Evolutionary conservation across 2,888 invertebrate species (phyloP).

Genomic region (Abrostola tripartita): DNA sequence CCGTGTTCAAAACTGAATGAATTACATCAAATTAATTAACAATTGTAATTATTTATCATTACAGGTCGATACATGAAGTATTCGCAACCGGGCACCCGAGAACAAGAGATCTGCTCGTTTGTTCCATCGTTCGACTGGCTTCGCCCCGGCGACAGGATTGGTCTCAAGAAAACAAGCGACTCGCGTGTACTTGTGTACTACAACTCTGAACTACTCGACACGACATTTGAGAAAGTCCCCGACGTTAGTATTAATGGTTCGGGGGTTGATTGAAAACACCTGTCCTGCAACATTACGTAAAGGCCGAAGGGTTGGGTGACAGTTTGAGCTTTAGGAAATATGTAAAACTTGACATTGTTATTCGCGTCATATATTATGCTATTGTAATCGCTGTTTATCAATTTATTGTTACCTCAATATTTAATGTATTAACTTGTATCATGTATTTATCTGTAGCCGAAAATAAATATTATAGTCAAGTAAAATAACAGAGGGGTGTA

Average conservation of each 20-base stretch:
- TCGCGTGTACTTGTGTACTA: conserved; percentile 92
- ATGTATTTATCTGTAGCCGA: conserved; percentile 42
- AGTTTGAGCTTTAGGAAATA: conserved; percentile 51
- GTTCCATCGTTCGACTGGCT: conserved; percentile 93
- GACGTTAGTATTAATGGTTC: conserved; percentile 86
- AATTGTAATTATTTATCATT: conserved; percentile 31
- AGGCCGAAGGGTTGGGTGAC: conserved; percentile 46
- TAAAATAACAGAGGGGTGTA: conserved; percentile 48
- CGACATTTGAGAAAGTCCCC: conserved; percentile 92
- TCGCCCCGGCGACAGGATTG: conserved; percentile 93
- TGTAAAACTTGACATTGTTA: conserved; percentile 48
- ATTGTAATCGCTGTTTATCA: conserved; percentile 39
- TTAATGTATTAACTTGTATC: conserved; percentile 38
- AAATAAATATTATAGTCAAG: conserved; percentile 48
- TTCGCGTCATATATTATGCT: conserved; percentile 32
- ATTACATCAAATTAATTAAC: background rate
- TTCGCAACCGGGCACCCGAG: conserved; percentile 62
- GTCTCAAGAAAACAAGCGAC: conserved; percentile 92
- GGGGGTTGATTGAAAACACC: conserved; percentile 15
- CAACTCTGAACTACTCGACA: conserved; percentile 94
- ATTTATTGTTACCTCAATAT: conserved; percentile 30
- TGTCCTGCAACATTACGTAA: conserved; percentile 19
- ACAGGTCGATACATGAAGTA: conserved; percentile 77
- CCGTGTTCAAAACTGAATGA: no score
- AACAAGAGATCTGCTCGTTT: conserved; percentile 68